Conservation (phyloP, 1,140 invertebrate genomes). For the Thaumatotibia leucotreta region DNA sequence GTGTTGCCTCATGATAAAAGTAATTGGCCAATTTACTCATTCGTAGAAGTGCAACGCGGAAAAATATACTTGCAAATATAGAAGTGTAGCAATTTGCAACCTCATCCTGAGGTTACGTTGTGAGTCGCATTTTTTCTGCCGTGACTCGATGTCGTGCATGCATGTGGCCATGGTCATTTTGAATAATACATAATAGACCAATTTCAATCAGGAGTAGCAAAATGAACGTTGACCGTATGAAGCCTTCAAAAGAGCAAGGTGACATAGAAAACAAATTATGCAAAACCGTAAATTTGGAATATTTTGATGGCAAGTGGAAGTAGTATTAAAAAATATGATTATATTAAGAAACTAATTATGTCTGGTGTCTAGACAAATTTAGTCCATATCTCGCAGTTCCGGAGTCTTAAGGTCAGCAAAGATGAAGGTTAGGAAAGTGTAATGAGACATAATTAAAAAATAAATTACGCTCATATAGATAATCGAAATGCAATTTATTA, state of each 20-base stretch:
- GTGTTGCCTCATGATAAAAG: background rate
- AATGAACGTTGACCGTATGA: background rate
- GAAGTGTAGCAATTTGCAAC: too few species aligned
- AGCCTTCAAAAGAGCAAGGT: background rate
- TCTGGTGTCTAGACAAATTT: conserved; percentile 18
- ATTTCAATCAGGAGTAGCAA: background rate
- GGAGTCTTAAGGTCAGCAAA: conserved; percentile 30
- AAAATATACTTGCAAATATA: background rate
- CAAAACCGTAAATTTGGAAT: too few species aligned
- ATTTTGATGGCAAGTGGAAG: too few species aligned
- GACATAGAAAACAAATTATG: background rate
- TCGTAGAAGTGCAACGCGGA: background rate
- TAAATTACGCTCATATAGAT: conserved; percentile 30
- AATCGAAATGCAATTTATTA: conserved; percentile 17
- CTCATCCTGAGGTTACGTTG: background rate
- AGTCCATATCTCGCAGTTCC: conserved; percentile 24
- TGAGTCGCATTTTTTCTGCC: background rate
- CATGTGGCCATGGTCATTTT: background rate
- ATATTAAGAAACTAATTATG: conserved; percentile 1
- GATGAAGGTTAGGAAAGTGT: conserved; percentile 44
- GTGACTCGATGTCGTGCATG: background rate
- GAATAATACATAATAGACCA: background rate
- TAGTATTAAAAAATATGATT: too few species aligned
- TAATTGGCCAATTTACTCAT: background rate
- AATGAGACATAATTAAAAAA: conserved; percentile 35